Evolutionary conservation across 2,797 vertebrate genomes (phyloP).

Genomic region (Catostomus latipinnis): DNA sequence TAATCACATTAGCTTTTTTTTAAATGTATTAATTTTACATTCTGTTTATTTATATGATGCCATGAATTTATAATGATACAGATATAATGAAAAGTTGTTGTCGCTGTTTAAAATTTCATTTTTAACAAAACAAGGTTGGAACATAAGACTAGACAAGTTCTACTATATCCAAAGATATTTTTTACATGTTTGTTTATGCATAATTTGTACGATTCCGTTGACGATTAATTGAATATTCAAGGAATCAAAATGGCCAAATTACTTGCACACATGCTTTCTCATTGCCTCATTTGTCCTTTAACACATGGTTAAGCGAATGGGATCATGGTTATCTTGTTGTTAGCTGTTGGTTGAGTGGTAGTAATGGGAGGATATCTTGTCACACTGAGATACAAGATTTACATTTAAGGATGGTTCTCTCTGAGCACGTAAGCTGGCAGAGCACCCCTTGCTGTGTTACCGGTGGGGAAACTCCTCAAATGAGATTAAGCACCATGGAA

Average conservation of each 20-base stretch:
- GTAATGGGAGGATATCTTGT: constrained; percentile 32
- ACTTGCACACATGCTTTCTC: neutral
- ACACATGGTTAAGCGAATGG: constrained; percentile 63
- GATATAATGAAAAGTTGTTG: too few species aligned
- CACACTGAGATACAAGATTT: constrained; percentile 8
- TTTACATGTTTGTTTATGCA: neutral
- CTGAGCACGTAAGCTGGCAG: constrained; percentile 24
- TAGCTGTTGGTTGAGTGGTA: constrained; percentile 57
- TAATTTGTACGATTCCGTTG: too few species aligned
- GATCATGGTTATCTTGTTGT: constrained; percentile 55
- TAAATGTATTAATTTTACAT: too few species aligned
- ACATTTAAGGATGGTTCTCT: constrained; percentile 19
- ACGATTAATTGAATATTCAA: neutral
- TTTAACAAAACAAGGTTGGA: too few species aligned
- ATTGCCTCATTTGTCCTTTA: neutral
- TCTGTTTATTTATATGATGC: too few species aligned
- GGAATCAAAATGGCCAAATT: neutral
- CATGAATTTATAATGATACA: too few species aligned
- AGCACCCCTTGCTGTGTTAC: constrained; percentile 16
- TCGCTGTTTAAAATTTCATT: too few species aligned
- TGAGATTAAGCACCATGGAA: constrained; percentile 67
- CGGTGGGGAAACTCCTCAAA: constrained; percentile 59
- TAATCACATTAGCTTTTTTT: too few species aligned
- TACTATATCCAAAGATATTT: too few species aligned
- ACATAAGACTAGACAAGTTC: too few species aligned